These are phyloP conservation scores for Danio tinwini DNA, from an alignment of 2,797 vertebrate genomes.

Conservation along the genomic window DNA sequence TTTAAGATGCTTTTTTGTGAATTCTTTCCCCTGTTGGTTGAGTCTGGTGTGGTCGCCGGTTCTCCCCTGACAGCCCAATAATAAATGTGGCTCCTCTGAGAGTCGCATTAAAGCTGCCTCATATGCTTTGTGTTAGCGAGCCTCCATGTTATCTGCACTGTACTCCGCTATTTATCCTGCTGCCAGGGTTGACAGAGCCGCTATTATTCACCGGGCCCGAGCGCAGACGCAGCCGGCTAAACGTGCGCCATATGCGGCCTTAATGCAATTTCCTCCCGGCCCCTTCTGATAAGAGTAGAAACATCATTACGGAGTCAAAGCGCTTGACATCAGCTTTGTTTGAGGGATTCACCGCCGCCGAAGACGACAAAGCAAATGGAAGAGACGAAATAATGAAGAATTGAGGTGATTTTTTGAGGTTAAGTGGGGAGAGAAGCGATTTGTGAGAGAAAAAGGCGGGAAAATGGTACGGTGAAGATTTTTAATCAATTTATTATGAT, in stretches of 20 bases:
- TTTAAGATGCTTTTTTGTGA: too few relatives aligned
- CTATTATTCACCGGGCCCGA: slow-evolving; percentile 76
- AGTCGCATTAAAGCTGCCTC: slow-evolving; percentile 61
- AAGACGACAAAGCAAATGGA: slow-evolving; percentile 31
- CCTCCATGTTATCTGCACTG: slow-evolving; percentile 72
- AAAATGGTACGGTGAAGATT: neutral
- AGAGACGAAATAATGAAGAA: slow-evolving; percentile 2
- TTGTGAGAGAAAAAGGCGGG: slow-evolving; percentile 29
- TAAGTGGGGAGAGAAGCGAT: slow-evolving; percentile 16
- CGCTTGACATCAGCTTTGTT: slow-evolving; percentile 40
- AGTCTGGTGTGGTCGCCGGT: slow-evolving; percentile 12
- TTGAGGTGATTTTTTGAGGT: slow-evolving; percentile 1
- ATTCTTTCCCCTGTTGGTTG: neutral
- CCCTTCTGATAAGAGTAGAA: slow-evolving; percentile 52
- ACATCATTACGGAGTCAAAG: slow-evolving; percentile 56
- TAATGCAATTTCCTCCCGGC: slow-evolving; percentile 55
- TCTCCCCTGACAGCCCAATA: slow-evolving; percentile 60
- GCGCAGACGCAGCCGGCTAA: slow-evolving; percentile 64
- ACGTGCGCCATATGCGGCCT: slow-evolving; percentile 48
- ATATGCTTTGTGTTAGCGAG: slow-evolving; percentile 69
- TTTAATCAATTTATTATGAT: neutral
- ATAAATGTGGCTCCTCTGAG: slow-evolving; percentile 64
- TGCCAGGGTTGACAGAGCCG: slow-evolving; percentile 72
- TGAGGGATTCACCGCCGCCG: slow-evolving; percentile 52
- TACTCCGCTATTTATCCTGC: slow-evolving; percentile 79